These are phyloP conservation scores for Cremastinae sp. DNA, from an alignment of 2,888 invertebrate genomes.

Conservation along the genomic window DNA sequence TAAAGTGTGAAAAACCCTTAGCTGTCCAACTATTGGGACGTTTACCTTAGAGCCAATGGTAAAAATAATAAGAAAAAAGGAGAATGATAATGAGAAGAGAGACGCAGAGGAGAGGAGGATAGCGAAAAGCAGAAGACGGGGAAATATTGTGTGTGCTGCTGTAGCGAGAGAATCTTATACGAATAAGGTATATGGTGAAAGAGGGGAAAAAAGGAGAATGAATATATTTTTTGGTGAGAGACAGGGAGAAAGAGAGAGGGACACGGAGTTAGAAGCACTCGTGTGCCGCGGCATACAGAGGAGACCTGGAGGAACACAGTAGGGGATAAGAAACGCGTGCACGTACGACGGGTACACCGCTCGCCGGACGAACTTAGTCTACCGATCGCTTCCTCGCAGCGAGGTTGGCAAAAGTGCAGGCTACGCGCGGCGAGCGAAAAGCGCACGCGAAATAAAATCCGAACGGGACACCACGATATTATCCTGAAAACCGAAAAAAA, in stretches of 20 bases:
- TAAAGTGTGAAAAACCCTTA: too few species aligned
- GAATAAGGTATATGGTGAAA: neutral
- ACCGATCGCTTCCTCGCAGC: conserved; percentile 76
- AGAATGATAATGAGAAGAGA: too few species aligned
- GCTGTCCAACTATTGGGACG: too few species aligned
- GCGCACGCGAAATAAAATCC: conserved; percentile 34
- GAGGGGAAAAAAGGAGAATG: too few species aligned
- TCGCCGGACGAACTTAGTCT: conserved; percentile 76
- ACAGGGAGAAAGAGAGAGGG: conserved; percentile 8
- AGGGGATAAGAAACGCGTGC: conserved; percentile 78
- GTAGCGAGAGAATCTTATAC: neutral
- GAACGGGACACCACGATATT: conserved; percentile 20
- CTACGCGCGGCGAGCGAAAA: conserved; percentile 35
- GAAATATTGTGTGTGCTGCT: too few species aligned
- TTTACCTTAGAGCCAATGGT: too few species aligned
- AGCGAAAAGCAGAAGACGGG: too few species aligned
- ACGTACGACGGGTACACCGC: conserved; percentile 72
- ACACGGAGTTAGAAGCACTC: conserved; percentile 9
- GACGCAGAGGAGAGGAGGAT: too few species aligned
- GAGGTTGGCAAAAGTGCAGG: conserved; percentile 58
- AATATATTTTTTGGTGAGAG: neutral
- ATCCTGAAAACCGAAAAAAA: conserved; percentile 20
- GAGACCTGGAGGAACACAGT: conserved; percentile 65
- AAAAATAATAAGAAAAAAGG: too few species aligned
- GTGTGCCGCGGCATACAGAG: conserved; percentile 45